phyloP scores from a whole-genome alignment of 2,113 vertebrate species.

The Aythya baeri region DNA sequence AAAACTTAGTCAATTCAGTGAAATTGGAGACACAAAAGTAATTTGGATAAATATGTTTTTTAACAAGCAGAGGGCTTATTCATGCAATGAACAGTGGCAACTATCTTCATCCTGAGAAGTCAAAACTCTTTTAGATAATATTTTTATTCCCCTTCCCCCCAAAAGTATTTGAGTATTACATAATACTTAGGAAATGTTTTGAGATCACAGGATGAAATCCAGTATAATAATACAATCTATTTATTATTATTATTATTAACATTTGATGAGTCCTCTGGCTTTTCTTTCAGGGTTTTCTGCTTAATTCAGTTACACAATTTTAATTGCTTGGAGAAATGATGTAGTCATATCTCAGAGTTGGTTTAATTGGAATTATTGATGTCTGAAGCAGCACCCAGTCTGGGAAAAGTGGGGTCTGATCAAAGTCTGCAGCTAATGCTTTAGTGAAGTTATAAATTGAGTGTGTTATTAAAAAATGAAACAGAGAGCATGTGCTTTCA shows the following conservation, averaged over 20 bases:
- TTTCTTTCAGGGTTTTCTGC: constrained; percentile 47
- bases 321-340: constrained; percentile 67
- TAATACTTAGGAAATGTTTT: not conserved
- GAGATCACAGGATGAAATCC: not conserved
- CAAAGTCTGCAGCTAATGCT: constrained; percentile 41
- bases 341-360: constrained; percentile 50
- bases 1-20: not conserved
- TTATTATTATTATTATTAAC: not conserved
- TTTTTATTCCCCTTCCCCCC: too few species aligned
- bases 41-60: too few species aligned
- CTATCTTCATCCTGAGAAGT: not conserved
- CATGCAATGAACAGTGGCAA: not conserved
- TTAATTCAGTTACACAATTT: constrained; percentile 67
- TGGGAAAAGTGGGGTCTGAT: constrained; percentile 65
- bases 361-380: constrained; percentile 76
- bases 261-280: constrained; percentile 26
- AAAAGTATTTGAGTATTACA: not conserved
- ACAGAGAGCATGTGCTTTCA: not conserved
- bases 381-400: constrained; percentile 61
- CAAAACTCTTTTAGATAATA: not conserved
- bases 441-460: constrained; percentile 53
- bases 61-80: not conserved
- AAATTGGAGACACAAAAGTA: too few species aligned
- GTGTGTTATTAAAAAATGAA: constrained; percentile 45
- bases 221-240: not conserved